Percentiles rank a stretch among this genome's conserved stretches.
phyloP scores from a whole-genome alignment of 2,888 invertebrate species.

The Peribatodes rhomboidaria region DNA sequence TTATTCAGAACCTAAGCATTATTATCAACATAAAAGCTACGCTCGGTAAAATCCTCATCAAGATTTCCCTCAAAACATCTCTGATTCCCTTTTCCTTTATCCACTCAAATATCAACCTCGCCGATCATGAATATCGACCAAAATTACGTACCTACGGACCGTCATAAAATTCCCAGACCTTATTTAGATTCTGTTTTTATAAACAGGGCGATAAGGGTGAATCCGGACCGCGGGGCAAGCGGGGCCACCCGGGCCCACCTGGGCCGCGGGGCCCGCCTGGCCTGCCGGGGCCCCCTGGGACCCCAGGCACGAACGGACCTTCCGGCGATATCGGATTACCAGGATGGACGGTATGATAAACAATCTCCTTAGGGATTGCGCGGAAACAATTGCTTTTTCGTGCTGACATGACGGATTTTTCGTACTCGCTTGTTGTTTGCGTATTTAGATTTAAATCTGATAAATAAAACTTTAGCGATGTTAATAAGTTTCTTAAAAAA shows the following conservation, averaged over 20 bases:
- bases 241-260: conserved; percentile 93
- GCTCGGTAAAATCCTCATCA: conserved; percentile 5
- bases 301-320: conserved; percentile 89
- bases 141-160: conserved; percentile 26
- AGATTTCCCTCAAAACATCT: conserved; percentile 12
- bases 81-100: conserved; percentile 24
- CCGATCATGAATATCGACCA: conserved; percentile 28
- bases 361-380: conserved; percentile 41
- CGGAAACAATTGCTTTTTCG: conserved; percentile 36
- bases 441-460: conserved; percentile 9
- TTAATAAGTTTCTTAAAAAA: background rate
- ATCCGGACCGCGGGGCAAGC: conserved; percentile 77
- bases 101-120: conserved; percentile 23
- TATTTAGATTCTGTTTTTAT: conserved; percentile 33
- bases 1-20: background rate
- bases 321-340: conserved; percentile 92
- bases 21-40: background rate
- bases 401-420: conserved; percentile 20
- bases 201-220: conserved; percentile 80
- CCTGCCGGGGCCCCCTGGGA: conserved; percentile 90
- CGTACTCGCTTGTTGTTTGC: conserved; percentile 5
- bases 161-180: conserved; percentile 28
- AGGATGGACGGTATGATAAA: conserved; percentile 89
- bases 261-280: conserved; percentile 92
- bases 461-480: background rate